These are phyloP conservation scores for Tuberolachnus salignus DNA, from an alignment of 2,888 invertebrate species.

Conservation along the genomic window DNA sequence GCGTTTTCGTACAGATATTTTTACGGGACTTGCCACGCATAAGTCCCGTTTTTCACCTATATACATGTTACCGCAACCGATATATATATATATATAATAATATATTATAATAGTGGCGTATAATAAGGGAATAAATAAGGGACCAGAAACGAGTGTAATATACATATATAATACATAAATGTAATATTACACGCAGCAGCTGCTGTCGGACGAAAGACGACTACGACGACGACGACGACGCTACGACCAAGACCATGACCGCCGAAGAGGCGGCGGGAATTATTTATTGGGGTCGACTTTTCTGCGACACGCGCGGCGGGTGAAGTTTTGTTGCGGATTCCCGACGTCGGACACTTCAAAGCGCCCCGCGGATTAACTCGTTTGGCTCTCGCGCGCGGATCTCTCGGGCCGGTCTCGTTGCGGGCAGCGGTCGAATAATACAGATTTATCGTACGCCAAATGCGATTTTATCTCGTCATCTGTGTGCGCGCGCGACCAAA, in stretches of 20 bases:
- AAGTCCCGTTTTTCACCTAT: neutral
- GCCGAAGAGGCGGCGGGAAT: slow-evolving; percentile 12
- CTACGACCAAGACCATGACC: neutral
- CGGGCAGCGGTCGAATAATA: slow-evolving; percentile 46
- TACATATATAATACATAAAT: too few relatives aligned
- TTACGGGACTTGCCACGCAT: neutral
- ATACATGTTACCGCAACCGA: too few relatives aligned
- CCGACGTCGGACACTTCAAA: slow-evolving; percentile 52
- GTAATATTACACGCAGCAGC: too few relatives aligned
- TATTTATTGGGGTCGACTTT: slow-evolving; percentile 53
- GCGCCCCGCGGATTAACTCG: slow-evolving; percentile 53
- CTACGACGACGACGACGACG: neutral
- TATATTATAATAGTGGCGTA: too few relatives aligned
- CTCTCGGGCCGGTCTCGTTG: neutral
- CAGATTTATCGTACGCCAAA: slow-evolving; percentile 55
- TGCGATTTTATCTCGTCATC: slow-evolving; percentile 56
- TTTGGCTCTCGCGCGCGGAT: slow-evolving; percentile 4
- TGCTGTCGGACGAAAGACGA: slow-evolving; percentile 7
- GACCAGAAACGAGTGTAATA: too few relatives aligned
- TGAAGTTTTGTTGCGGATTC: slow-evolving; percentile 55
- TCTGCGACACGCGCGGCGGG: slow-evolving; percentile 26
- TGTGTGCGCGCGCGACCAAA: neutral
- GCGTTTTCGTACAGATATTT: slow-evolving; percentile 14
- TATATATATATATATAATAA: neutral
- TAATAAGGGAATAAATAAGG: neutral